Conservation (phyloP, 2,888 invertebrate species). For the Acrobeloides nanus region DNA sequence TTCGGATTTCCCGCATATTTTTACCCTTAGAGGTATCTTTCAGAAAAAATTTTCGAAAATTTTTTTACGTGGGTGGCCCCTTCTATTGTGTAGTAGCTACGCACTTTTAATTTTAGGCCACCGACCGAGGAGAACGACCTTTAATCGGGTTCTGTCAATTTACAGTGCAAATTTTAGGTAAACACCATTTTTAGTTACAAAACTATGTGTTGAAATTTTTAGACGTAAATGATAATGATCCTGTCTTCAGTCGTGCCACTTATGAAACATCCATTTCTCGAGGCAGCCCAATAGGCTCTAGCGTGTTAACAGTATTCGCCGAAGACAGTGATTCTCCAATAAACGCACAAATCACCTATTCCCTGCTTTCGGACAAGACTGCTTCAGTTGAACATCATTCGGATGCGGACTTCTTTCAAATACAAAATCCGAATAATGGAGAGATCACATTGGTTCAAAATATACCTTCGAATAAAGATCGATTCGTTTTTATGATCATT, state of each 20-base stretch:
- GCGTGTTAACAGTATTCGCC: slow-evolving; percentile 48
- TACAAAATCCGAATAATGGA: slow-evolving; percentile 19
- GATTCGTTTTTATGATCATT: slow-evolving; percentile 63
- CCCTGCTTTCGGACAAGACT: slow-evolving; percentile 32
- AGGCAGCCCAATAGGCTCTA: slow-evolving; percentile 14
- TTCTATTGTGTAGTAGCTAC: no score
- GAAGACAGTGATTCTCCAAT: slow-evolving; percentile 46
- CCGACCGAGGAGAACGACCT: slow-evolving; percentile 95
- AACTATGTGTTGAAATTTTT: not conserved
- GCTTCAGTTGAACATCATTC: slow-evolving; percentile 29
- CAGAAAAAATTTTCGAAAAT: no score
- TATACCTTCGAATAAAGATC: slow-evolving; percentile 24
- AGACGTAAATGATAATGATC: slow-evolving; percentile 99
- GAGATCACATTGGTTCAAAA: slow-evolving; percentile 32
- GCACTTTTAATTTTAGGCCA: slow-evolving; percentile 69
- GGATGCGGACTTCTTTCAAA: slow-evolving; percentile 18
- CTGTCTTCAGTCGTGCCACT: slow-evolving; percentile 67
- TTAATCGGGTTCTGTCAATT: slow-evolving; percentile 96
- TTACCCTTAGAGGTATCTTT: no score
- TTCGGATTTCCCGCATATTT: no score
- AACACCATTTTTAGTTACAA: slow-evolving; percentile 63
- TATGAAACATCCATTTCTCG: slow-evolving; percentile 46
- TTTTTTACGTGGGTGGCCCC: no score
- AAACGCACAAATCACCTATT: slow-evolving; percentile 46
- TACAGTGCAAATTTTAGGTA: slow-evolving; percentile 82